Evolutionary conservation across 2,797 vertebrate species (phyloP).

Genomic region (Hemibagrus guttatus): DNA sequence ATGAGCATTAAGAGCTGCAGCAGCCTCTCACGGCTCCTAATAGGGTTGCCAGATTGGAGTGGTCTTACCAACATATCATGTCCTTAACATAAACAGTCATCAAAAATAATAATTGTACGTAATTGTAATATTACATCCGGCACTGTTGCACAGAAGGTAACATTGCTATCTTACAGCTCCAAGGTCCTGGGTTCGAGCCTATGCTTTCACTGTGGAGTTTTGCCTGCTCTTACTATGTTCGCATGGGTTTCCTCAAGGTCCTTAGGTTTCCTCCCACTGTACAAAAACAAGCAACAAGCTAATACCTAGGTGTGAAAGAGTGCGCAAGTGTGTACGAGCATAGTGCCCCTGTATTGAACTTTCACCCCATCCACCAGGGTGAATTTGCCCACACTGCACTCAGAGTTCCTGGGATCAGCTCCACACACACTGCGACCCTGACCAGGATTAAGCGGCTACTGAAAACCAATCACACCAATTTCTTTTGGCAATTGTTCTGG

Average conservation of each 20-base stretch:
- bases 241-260: neutral
- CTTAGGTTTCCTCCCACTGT: neutral
- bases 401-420: neutral
- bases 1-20: conserved; percentile 32
- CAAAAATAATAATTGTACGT: no score
- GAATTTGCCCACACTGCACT: neutral
- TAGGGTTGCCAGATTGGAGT: conserved; percentile 31
- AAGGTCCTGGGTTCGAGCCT: neutral
- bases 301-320: neutral
- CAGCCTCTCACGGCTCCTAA: conserved; percentile 8
- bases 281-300: neutral
- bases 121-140: no score
- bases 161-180: neutral
- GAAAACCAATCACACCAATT: neutral
- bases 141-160: neutral
- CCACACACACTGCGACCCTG: neutral
- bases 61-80: neutral
- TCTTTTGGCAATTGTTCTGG: neutral
- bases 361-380: neutral
- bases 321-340: neutral
- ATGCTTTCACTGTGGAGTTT: neutral
- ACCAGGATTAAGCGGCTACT: neutral
- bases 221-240: neutral
- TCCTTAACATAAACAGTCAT: neutral
- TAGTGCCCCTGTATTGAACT: neutral